phyloP scores from a whole-genome alignment of 1,140 invertebrate genomes.

The Oryzaephilus surinamensis region DNA sequence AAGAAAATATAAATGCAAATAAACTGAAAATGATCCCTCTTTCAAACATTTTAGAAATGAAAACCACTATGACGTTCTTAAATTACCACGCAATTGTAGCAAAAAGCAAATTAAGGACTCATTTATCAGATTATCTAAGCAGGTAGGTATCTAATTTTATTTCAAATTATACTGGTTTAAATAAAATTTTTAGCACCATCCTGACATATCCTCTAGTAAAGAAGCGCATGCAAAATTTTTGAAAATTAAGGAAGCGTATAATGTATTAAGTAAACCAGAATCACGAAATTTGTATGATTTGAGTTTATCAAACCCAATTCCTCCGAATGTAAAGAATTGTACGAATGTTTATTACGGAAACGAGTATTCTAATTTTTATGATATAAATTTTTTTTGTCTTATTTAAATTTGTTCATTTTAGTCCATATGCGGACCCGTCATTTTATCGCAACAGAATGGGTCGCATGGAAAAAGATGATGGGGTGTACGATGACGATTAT shows the following conservation, averaged over 20 bases:
- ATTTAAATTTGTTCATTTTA: too few species aligned
- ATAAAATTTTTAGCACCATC: constrained; percentile 38
- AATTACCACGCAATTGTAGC: constrained; percentile 32
- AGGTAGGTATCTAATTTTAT: constrained; percentile 25
- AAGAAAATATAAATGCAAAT: not conserved
- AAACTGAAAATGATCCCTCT: not conserved
- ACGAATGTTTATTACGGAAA: too few species aligned
- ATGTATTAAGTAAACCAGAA: constrained; percentile 38
- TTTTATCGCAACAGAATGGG: too few species aligned
- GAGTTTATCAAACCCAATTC: constrained; percentile 16
- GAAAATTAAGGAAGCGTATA: constrained; percentile 45
- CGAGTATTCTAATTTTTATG: too few species aligned
- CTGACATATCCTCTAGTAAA: constrained; percentile 37
- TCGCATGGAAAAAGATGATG: too few species aligned
- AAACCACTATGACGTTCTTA: constrained; percentile 37
- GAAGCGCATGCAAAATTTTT: constrained; percentile 42
- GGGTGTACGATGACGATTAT: too few species aligned
- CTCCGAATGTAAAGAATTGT: too few species aligned
- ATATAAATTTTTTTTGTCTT: too few species aligned
- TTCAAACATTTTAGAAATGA: not conserved
- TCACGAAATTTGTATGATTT: constrained; percentile 40
- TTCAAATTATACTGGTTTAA: constrained; percentile 10
- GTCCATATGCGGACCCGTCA: too few species aligned
- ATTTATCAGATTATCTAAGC: constrained; percentile 39
- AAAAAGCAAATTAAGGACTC: constrained; percentile 36